These are phyloP conservation scores for Argynnis bischoffii DNA, from an alignment of 2,888 invertebrate genomes.

Conservation along the genomic window DNA sequence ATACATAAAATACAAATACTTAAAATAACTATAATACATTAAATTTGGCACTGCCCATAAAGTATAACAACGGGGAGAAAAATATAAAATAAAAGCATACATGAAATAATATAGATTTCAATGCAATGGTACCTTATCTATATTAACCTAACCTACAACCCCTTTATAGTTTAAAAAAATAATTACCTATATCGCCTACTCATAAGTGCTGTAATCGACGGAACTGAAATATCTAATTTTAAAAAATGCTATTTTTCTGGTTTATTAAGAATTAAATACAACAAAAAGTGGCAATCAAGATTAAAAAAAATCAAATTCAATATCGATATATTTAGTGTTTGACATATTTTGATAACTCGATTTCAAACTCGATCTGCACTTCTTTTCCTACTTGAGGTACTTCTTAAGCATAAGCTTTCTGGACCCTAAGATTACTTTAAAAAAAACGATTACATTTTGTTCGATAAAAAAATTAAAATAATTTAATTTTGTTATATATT, in stretches of 20 bases:
- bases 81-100: conserved; percentile 27
- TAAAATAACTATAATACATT: conserved; percentile 38
- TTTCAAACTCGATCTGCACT: background rate
- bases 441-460: background rate
- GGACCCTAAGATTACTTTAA: background rate
- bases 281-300: background rate
- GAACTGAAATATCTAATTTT: conserved; percentile 13
- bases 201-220: conserved; percentile 21
- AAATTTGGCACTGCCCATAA: conserved; percentile 44
- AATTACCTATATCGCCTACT: conserved; percentile 2
- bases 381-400: background rate
- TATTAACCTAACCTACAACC: conserved; percentile 37
- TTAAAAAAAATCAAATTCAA: background rate
- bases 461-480: background rate
- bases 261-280: background rate
- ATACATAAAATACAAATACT: conserved; percentile 25
- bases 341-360: background rate
- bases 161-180: conserved; percentile 38
- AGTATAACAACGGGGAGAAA: conserved; percentile 15
- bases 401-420: background rate
- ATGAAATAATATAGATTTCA: conserved; percentile 15
- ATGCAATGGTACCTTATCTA: conserved; percentile 31
- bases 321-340: background rate
- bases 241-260: conserved; percentile 21
- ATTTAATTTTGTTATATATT: background rate